These are phyloP conservation scores for Microplitis mediator DNA, from an alignment of 1,140 invertebrate species.

Conservation along the genomic window DNA sequence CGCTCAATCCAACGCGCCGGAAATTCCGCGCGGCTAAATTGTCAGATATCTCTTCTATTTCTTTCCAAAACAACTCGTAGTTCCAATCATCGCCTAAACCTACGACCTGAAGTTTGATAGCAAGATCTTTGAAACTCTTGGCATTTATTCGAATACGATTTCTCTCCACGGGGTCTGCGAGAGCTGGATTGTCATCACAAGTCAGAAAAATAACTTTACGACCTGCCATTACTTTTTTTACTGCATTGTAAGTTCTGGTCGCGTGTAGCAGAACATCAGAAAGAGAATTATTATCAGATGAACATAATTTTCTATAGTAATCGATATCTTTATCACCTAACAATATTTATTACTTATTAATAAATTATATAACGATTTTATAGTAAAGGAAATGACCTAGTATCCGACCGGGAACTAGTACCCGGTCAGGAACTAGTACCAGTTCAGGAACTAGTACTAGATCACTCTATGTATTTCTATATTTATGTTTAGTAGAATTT, in stretches of 20 bases:
- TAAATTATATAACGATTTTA: neutral
- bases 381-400: neutral
- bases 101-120: slow-evolving; percentile 34
- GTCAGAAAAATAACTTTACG: slow-evolving; percentile 41
- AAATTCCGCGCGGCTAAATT: slow-evolving; percentile 27
- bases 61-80: slow-evolving; percentile 39
- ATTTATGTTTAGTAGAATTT: too few species aligned
- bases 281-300: slow-evolving; percentile 29
- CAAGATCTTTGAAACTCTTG: slow-evolving; percentile 23
- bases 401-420: neutral
- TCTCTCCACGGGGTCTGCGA: slow-evolving; percentile 23
- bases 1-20: slow-evolving; percentile 27
- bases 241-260: slow-evolving; percentile 16
- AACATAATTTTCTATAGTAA: slow-evolving; percentile 11
- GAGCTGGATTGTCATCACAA: slow-evolving; percentile 34
- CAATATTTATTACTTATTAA: neutral
- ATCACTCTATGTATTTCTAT: too few species aligned
- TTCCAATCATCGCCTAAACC: slow-evolving; percentile 35
- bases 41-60: slow-evolving; percentile 39
- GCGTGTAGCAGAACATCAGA: slow-evolving; percentile 38
- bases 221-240: slow-evolving; percentile 31
- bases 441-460: too few species aligned
- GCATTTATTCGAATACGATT: slow-evolving; percentile 31
- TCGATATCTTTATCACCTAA: slow-evolving; percentile 13
- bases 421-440: too few species aligned